A percentile compares a stretch with the other conserved stretches of the same genome.
Evolutionary conservation across 2,888 invertebrate genomes (phyloP).

Genomic region (Trileptium ribeirensis): DNA sequence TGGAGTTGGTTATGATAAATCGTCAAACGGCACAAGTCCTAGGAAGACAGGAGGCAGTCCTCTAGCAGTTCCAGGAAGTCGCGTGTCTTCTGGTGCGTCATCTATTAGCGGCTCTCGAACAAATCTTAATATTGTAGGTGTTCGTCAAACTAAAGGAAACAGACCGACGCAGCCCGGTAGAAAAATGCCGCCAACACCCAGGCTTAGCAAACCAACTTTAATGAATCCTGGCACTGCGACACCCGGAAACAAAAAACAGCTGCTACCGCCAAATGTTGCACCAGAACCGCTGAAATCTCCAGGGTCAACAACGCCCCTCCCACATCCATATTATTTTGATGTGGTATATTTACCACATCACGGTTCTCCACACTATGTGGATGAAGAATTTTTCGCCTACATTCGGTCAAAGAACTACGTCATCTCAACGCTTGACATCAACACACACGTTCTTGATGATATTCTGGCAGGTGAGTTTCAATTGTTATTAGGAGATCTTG

Average conservation of each 20-base stretch:
- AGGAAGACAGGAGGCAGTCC: too few species aligned
- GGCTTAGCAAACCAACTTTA: too few species aligned
- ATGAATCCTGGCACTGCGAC: background rate
- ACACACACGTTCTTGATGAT: constrained; percentile 84
- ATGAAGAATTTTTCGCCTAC: constrained; percentile 85
- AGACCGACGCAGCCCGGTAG: too few species aligned
- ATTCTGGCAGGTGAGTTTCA: constrained; percentile 87
- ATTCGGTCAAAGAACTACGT: constrained; percentile 90
- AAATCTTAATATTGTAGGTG: background rate
- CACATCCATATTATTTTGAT: constrained; percentile 66
- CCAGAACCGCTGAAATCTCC: background rate
- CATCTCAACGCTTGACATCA: constrained; percentile 86
- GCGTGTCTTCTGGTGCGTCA: background rate
- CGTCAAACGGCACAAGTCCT: too few species aligned
- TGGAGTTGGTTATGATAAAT: too few species aligned
- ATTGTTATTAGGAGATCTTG: too few species aligned
- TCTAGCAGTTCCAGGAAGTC: too few species aligned
- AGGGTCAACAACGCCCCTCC: background rate
- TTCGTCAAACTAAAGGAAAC: background rate
- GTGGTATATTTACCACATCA: constrained; percentile 92
- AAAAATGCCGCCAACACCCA: too few species aligned
- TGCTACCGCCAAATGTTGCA: background rate
- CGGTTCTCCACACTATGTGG: constrained; percentile 86
- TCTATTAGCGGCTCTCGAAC: background rate
- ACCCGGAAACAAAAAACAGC: background rate